Evolutionary conservation across 92 coral and sea anemone genomes (phyloP), one percentile per base, ranked within the genome.

Genomic region (Epizoanthus rinbou): DNA sequence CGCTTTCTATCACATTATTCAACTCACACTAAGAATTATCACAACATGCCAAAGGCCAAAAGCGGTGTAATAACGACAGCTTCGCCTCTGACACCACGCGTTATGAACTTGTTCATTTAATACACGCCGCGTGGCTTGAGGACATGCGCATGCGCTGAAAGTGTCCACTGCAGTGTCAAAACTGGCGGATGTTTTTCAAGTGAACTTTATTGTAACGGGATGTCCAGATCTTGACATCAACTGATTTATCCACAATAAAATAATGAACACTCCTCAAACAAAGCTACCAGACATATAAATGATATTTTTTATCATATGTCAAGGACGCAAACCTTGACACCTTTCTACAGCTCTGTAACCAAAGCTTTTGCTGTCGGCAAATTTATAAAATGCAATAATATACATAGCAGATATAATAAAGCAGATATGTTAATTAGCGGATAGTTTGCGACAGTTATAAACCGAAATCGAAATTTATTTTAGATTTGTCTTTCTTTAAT

Each of bases 11-110:
- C 71, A 21, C 16, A 39, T 43, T 71, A 19, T 9, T 50, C 54
- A 50, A 63, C 82, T 54, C 69, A 60, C 71, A 57, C 41, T 41
- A 16, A 62, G 57, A 35, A 22, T 19, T 19, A 8, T 62, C 70
- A 78, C 82, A 78, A 60, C 41, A 60, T 43, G 82, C 82, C 82
- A 78, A 78, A 78, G 59, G 60, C 57, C 58, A 43, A 78, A 43
- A 76, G 35, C 28, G 41, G 24, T 39, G 70, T 43, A 78, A 78
- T 78, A 35, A 37, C 59, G 43, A 50, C 14, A 11, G 24, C 56
- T 33, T 21, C 70, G 57, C 43, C 16, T 78, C 43, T 1, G 82
- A 62, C 70, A 22, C 19, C 69, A 15, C 17, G 60, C 81, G 35
- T 35, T 59, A 43, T 76, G 16, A 60, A 58, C 82, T 31, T 57